These are phyloP conservation scores for Papilio helenus DNA, from an alignment of 1,140 invertebrate genomes.

Conservation along the genomic window DNA sequence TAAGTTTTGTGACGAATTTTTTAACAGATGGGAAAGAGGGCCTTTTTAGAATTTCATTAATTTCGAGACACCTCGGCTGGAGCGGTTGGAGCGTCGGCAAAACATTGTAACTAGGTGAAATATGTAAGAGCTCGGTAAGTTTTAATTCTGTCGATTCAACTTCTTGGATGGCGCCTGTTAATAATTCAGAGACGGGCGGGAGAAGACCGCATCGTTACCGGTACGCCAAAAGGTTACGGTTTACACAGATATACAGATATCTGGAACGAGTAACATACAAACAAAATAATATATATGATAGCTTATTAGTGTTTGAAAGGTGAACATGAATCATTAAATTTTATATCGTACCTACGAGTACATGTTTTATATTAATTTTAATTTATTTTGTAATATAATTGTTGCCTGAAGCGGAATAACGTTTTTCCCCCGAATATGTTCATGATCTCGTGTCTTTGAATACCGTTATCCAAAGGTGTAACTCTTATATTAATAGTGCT, in stretches of 20 bases:
- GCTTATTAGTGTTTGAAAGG: too few species aligned
- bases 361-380: too few species aligned
- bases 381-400: too few species aligned
- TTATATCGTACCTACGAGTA: too few species aligned
- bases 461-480: too few species aligned
- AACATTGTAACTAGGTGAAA: conserved; percentile 73
- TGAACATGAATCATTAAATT: too few species aligned
- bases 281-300: background rate
- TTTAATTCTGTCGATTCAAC: conserved; percentile 79
- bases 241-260: conserved; percentile 22
- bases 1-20: background rate
- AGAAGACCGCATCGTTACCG: conserved; percentile 66
- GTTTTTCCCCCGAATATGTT: too few species aligned
- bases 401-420: too few species aligned
- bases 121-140: conserved; percentile 75
- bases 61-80: conserved; percentile 52
- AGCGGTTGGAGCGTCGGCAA: conserved; percentile 50
- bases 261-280: conserved; percentile 1
- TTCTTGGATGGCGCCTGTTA: conserved; percentile 75
- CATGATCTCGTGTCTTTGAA: too few species aligned
- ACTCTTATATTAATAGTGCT: too few species aligned
- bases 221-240: conserved; percentile 54
- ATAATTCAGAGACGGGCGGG: conserved; percentile 67
- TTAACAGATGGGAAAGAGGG: conserved; percentile 25
- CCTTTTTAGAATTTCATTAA: conserved; percentile 50